Percentiles rank a stretch among this genome's conserved stretches.
These are phyloP conservation scores for Harpagifer antarcticus DNA, from an alignment of 2,797 vertebrate species.

Conservation along the genomic window DNA sequence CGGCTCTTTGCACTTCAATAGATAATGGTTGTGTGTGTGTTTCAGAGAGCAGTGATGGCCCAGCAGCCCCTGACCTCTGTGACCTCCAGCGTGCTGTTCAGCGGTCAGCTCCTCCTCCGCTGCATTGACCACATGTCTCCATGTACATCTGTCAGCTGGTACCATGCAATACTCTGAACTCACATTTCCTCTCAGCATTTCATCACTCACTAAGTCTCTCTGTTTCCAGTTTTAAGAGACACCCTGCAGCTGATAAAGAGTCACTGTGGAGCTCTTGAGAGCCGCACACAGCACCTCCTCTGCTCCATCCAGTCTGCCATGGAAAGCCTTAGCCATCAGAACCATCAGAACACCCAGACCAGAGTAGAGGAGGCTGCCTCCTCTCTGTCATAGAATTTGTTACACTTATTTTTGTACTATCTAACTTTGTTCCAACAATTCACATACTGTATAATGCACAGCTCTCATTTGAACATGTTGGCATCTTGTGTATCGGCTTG, in stretches of 20 bases:
- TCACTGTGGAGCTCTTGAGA: constrained; percentile 87
- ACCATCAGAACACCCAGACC: neutral
- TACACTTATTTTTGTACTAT: neutral
- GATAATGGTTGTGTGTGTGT: no score
- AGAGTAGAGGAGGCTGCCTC: neutral
- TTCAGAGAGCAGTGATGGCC: constrained; percentile 86
- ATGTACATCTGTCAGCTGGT: constrained; percentile 77
- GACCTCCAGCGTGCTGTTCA: constrained; percentile 83
- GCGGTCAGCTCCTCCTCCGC: constrained; percentile 89
- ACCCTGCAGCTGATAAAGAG: constrained; percentile 86
- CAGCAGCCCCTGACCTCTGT: constrained; percentile 85
- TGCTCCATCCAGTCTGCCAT: constrained; percentile 87
- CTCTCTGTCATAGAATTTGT: neutral
- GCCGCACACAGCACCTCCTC: constrained; percentile 85
- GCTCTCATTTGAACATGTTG: neutral
- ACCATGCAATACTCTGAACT: neutral
- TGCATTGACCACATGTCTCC: constrained; percentile 88
- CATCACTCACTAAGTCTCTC: neutral
- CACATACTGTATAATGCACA: no score
- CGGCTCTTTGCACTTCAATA: no score
- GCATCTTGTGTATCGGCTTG: neutral
- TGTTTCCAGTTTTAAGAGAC: constrained; percentile 87
- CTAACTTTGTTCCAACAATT: neutral
- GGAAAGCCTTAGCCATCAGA: constrained; percentile 75
- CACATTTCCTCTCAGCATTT: fast-evolving